Evolutionary conservation across 1,140 invertebrate species (phyloP).

Genomic region (Galendromus occidentalis): DNA sequence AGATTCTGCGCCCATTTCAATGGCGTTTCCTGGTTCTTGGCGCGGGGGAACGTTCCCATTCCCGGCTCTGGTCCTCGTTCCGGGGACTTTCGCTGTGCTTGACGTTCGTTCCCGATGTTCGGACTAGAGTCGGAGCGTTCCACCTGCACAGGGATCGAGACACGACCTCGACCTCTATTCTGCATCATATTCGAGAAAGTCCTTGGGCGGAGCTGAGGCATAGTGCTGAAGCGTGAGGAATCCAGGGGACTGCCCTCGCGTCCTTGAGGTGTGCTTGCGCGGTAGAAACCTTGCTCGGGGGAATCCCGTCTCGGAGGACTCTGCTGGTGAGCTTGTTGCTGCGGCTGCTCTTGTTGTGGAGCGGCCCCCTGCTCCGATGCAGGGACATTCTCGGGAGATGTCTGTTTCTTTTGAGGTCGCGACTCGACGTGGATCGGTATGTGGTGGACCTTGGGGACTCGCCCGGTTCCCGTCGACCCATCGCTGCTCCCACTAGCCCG

Average conservation of each 20-base stretch:
- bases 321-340: conserved; percentile 23
- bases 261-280: conserved; percentile 12
- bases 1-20: background rate
- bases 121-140: conserved; percentile 10
- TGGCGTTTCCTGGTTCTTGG: conserved; percentile 13
- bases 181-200: background rate
- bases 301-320: conserved; percentile 3
- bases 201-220: background rate
- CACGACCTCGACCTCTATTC: background rate
- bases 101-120: background rate
- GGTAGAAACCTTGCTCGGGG: background rate
- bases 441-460: conserved; percentile 38
- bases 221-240: background rate
- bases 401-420: conserved; percentile 24
- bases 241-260: background rate
- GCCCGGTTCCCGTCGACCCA: background rate
- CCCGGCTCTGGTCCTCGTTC: conserved; percentile 4
- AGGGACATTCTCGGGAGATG: too few species aligned
- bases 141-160: background rate
- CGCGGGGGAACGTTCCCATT: conserved; percentile 3
- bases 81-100: background rate
- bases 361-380: conserved; percentile 18
- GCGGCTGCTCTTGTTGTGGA: conserved; percentile 22
- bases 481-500: background rate
- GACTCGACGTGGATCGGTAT: conserved; percentile 73